Evolutionary conservation across 2,797 vertebrate species (phyloP), one percentile per base, ranked within the genome.

Genomic region (Cynopterus sphinx): DNA sequence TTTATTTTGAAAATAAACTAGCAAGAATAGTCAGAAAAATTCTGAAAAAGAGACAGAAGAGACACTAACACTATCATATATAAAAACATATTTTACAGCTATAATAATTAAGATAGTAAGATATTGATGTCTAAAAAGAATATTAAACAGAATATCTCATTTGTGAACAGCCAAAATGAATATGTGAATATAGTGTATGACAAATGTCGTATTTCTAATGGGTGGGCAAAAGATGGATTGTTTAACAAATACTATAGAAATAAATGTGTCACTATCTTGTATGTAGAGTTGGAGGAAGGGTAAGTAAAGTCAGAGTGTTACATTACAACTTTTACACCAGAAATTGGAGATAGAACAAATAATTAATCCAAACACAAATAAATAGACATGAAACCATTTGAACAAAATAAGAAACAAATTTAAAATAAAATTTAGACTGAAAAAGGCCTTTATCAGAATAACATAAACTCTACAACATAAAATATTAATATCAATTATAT

Each of bases 1-100:
- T 68, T 55, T 61, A 83, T 79, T 41, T 6, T 68, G 43, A 79
- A 89, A 90, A 92, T 68, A 89, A 61, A n/a, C 9, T 89, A 90
- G 68, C 24, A 82, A 85, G 46, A 90, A 70, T 63, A 31, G 5
- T 81, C 13, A 82, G 51, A 79, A 93, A 75, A 85, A 46, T 46
- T 81, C 6, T 24, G n/a, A 43, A 5, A 15, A n/a, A 16, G 24
- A 59, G 53, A 28, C 49, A 10, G 26, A 84, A 82, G 57, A 79
- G 22, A 36, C 21, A 21, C 8, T 33, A 65, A 8, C 28, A 3
- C 19, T 81, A 39, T 71, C 39, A 85, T 31, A 57, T 31, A n/a
- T 63, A n/a, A 74, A 88, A 75, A 71, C 5, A 36, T 39, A 87
- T 55, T 94, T 67, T 74, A 59, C 0, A 73, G 41, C 55, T 31